Conservation (phyloP, 2,113 vertebrate species). For the Lipotes vexillifer region DNA sequence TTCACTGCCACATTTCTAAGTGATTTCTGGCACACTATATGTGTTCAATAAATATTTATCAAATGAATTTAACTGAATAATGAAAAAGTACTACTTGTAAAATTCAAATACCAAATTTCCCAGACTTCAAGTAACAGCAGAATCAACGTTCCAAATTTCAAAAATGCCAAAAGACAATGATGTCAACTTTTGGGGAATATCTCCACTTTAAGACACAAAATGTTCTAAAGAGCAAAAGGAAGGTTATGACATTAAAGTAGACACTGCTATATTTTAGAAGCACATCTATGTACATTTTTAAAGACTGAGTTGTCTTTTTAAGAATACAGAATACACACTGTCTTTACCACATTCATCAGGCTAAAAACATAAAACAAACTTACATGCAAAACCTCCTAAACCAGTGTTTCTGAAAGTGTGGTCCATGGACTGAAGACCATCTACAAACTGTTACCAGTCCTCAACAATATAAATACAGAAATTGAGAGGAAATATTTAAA, state of each 20-base stretch:
- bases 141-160: not conserved
- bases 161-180: not conserved
- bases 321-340: not conserved
- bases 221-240: not conserved
- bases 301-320: not conserved
- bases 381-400: not conserved
- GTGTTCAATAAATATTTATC: not conserved
- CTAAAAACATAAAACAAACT: slow-evolving; percentile 17
- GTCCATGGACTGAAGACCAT: not conserved
- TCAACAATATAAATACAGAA: not conserved
- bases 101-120: not conserved
- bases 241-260: not conserved
- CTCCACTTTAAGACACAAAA: slow-evolving; percentile 9
- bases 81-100: not conserved
- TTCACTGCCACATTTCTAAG: not conserved
- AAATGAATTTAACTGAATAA: slow-evolving; percentile 2
- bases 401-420: not conserved
- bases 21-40: not conserved
- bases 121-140: not conserved
- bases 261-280: not conserved
- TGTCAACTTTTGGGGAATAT: not conserved
- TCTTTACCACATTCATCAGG: not conserved
- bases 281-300: not conserved
- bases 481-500: not conserved
- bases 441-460: not conserved